These are phyloP conservation scores for Aphodius sticticus DNA, from an alignment of 2,888 invertebrate species.

Conservation along the genomic window DNA sequence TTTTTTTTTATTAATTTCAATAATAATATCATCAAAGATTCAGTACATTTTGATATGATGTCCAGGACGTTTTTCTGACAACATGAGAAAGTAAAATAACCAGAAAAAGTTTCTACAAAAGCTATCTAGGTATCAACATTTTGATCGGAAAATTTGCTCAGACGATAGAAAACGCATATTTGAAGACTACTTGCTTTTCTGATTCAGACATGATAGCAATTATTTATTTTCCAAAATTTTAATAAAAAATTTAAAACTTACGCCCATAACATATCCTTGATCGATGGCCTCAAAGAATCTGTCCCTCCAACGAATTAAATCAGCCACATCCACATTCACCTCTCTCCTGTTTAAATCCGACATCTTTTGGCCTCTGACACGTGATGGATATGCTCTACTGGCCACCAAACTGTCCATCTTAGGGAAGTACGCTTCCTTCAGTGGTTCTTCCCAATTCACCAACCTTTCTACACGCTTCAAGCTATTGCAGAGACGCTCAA, in stretches of 20 bases:
- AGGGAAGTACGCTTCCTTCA: slow-evolving; percentile 80
- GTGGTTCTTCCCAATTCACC: slow-evolving; percentile 71
- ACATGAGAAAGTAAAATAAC: too few relatives aligned
- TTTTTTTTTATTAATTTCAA: too few relatives aligned
- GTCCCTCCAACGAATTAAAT: slow-evolving; percentile 76
- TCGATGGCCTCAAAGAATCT: slow-evolving; percentile 75
- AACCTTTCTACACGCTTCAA: slow-evolving; percentile 68
- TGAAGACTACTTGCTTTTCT: too few relatives aligned
- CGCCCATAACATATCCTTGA: slow-evolving; percentile 64
- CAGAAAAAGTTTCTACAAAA: too few relatives aligned
- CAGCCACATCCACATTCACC: slow-evolving; percentile 71
- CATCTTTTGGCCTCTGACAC: slow-evolving; percentile 64
- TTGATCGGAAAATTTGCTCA: too few relatives aligned
- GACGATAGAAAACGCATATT: too few relatives aligned
- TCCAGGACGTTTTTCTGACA: too few relatives aligned
- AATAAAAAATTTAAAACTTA: slow-evolving; percentile 51
- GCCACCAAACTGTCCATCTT: slow-evolving; percentile 79
- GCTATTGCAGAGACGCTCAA: slow-evolving; percentile 76
- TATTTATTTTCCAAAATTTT: too few relatives aligned
- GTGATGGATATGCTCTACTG: slow-evolving; percentile 75
- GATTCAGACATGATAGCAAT: too few relatives aligned
- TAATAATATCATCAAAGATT: too few relatives aligned
- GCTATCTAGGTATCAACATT: too few relatives aligned
- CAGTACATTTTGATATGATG: too few relatives aligned
- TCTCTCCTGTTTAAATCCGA: slow-evolving; percentile 71